These are phyloP conservation scores for Drosophila leontia DNA, from an alignment of 1,140 invertebrate genomes.

Conservation along the genomic window DNA sequence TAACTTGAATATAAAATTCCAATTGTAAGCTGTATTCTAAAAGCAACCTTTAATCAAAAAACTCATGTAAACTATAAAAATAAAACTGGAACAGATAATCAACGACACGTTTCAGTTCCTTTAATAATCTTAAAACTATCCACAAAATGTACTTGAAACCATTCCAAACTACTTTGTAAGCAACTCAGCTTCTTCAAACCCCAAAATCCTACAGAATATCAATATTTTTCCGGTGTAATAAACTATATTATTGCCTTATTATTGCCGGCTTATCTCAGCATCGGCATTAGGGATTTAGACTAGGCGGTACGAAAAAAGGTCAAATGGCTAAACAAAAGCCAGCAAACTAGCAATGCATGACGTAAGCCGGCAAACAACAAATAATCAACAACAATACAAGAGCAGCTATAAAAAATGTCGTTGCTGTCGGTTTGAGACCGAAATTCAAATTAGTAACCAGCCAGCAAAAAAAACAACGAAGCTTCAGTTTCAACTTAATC, in stretches of 20 bases:
- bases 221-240: constrained; percentile 22
- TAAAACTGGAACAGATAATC: too few relatives aligned
- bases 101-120: too few relatives aligned
- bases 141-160: too few relatives aligned
- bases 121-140: too few relatives aligned
- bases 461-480: constrained; percentile 15
- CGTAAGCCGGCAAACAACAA: constrained; percentile 51
- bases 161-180: not conserved
- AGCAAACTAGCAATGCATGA: constrained; percentile 49
- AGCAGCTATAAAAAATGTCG: constrained; percentile 54
- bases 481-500: constrained; percentile 58
- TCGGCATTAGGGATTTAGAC: constrained; percentile 44
- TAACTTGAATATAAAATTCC: too few relatives aligned
- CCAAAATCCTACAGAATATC: not conserved
- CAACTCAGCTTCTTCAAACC: not conserved
- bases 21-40: too few relatives aligned
- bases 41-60: too few relatives aligned
- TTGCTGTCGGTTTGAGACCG: constrained; percentile 37
- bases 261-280: constrained; percentile 44
- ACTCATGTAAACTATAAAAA: too few relatives aligned
- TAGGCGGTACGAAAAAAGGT: constrained; percentile 33
- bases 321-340: constrained; percentile 28
- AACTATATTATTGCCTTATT: constrained; percentile 24
- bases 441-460: constrained; percentile 62
- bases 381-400: constrained; percentile 40